Evolutionary conservation across 2,888 invertebrate species (phyloP), one percentile per base, ranked within the genome.

Genomic region (Thelaira solivaga): DNA sequence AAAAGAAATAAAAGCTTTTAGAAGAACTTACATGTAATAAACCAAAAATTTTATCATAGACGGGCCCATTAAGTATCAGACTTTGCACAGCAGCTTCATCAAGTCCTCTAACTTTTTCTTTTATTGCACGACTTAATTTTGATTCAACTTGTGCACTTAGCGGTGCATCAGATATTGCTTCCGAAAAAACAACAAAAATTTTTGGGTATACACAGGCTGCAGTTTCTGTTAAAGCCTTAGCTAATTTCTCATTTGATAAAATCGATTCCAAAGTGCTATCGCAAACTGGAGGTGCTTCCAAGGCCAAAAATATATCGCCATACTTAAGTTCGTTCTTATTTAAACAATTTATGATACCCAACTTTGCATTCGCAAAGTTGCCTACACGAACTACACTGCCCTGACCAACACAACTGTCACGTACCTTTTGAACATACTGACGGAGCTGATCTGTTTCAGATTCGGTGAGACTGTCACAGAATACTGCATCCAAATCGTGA

Each of bases 331-430:
- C 68, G 5, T 39, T 31, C 1, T 47, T 24, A 11, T 18, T 1
- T 55, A 65, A 2, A 43, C 49, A 10, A 84, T 74, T 76, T 6
- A 78, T 47, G 18, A 51, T 92, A 83, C 88, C 91, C 79, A 89
- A 89, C 80, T 11, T 84, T 80, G 2, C 82, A 86, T 16, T 85
- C 82, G 1, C 76, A 65, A 2, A 86, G 76, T 90, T 91, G 4
- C 90, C 91, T 71, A 93, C 91, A 87, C 94, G 89, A 2, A 92
- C 92, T 10, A 94, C 93, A 85, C 91, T 92, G 64, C 94, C 94
- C 90, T 94, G 93, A 4, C 94, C 94, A 13, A 93, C 93, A 71
- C 92, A 94, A 87, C 93, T 92, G 61, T 92, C 92, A 82, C 93
- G 93, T 82, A 94, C 91, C 79, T 91, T 91, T 39, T 91, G 89